Conservation (phyloP, 2,797 vertebrate genomes). For the Eulemur coronatus region DNA sequence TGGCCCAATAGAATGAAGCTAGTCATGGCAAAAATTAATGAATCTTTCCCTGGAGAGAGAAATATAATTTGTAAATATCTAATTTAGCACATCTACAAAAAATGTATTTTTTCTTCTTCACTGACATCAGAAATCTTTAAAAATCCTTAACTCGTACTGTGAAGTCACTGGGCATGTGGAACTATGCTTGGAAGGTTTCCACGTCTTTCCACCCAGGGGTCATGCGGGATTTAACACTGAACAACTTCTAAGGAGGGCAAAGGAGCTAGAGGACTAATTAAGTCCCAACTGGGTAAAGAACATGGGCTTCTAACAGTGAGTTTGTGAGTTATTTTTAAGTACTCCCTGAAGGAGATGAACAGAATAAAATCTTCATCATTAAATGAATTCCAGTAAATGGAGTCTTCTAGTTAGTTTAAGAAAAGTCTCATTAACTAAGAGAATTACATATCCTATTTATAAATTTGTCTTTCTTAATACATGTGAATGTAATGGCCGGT, state of each 20-base stretch:
- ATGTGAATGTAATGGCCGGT: not conserved
- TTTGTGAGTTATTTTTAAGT: slow-evolving; percentile 69
- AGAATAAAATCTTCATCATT: slow-evolving; percentile 68
- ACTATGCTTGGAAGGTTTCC: not conserved
- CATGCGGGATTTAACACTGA: slow-evolving; percentile 24
- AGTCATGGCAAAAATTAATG: not conserved
- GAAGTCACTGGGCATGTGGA: not conserved
- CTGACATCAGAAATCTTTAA: slow-evolving; percentile 1
- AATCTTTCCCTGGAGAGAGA: not conserved
- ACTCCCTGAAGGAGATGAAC: slow-evolving; percentile 62
- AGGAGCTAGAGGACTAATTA: slow-evolving; percentile 66
- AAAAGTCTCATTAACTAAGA: slow-evolving; percentile 26
- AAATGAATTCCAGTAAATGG: slow-evolving; percentile 62
- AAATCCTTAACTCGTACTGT: not conserved
- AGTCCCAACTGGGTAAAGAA: slow-evolving; percentile 56
- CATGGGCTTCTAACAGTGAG: slow-evolving; percentile 24
- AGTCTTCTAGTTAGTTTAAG: slow-evolving; percentile 34
- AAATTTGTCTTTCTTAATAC: slow-evolving; percentile 13
- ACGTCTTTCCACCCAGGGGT: not conserved
- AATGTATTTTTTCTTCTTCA: not conserved
- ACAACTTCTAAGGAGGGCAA: slow-evolving; percentile 4
- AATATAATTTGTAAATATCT: slow-evolving; percentile 20
- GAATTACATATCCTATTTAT: not conserved
- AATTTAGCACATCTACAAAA: not conserved
- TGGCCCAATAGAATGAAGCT: not conserved